Conservation (phyloP, 2,113 vertebrate genomes). For the Rhea americana region DNA sequence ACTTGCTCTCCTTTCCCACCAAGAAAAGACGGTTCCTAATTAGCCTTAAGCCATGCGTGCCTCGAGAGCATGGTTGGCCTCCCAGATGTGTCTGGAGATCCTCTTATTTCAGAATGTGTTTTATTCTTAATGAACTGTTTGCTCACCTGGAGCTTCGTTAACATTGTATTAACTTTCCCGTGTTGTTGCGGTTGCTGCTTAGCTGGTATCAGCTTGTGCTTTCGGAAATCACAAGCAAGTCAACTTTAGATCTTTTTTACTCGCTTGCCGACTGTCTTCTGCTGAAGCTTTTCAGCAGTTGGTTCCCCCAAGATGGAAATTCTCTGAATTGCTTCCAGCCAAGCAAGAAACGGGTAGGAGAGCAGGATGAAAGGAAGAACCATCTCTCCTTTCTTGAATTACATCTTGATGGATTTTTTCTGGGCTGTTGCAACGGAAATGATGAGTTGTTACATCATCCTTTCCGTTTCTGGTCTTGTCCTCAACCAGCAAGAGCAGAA, state of each 20-base stretch:
- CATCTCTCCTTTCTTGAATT: neutral
- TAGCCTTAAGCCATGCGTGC: neutral
- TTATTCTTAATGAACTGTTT: neutral
- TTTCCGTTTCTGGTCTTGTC: slow-evolving; percentile 28
- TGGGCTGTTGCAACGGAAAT: neutral
- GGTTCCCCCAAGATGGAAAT: neutral
- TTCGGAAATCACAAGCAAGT: neutral
- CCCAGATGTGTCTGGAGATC: neutral
- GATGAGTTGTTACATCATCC: neutral
- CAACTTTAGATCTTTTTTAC: neutral
- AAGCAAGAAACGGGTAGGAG: neutral
- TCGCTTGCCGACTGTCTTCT: neutral
- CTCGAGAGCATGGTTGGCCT: neutral
- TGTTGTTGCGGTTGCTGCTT: neutral
- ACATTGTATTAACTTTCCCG: neutral
- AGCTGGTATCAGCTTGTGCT: neutral
- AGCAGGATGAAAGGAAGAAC: neutral
- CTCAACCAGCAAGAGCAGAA: slow-evolving; percentile 42
- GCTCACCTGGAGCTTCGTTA: neutral
- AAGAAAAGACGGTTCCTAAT: neutral
- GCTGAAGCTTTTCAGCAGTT: neutral
- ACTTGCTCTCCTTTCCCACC: neutral
- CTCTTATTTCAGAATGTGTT: neutral
- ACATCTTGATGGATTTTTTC: neutral
- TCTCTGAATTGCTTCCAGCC: neutral